Evolutionary conservation across 2,888 invertebrate genomes (phyloP).

Genomic region (Philopedon plagiatum): DNA sequence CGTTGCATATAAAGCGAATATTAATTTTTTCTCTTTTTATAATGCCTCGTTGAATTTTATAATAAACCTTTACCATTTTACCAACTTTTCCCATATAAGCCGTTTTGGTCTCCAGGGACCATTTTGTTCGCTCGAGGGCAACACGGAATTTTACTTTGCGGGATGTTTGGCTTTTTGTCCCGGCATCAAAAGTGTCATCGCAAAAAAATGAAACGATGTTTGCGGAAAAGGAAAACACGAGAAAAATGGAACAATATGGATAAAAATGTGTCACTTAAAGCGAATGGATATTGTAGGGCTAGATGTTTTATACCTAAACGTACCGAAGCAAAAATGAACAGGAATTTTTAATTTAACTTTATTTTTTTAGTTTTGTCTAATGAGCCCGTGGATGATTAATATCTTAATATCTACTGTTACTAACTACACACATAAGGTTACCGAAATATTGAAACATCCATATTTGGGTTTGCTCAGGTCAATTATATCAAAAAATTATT

Average conservation of each 20-base stretch:
- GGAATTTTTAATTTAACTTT: too few species aligned
- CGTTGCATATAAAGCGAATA: neutral
- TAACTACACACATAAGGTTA: too few species aligned
- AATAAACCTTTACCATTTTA: slow-evolving; percentile 15
- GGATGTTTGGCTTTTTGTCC: slow-evolving; percentile 34
- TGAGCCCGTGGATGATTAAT: too few species aligned
- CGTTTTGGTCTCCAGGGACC: slow-evolving; percentile 24
- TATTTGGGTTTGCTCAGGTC: too few species aligned
- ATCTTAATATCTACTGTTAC: too few species aligned
- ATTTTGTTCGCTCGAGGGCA: slow-evolving; percentile 24
- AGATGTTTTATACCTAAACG: too few species aligned
- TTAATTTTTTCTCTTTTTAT: neutral
- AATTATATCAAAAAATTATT: too few species aligned
- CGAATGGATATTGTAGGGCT: neutral
- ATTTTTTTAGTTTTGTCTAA: too few species aligned
- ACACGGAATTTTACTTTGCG: slow-evolving; percentile 35
- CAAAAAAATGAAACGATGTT: slow-evolving; percentile 19
- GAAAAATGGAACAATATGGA: neutral
- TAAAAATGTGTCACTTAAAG: neutral
- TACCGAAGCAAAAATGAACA: too few species aligned
- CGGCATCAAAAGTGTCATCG: slow-evolving; percentile 30
- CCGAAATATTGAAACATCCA: too few species aligned
- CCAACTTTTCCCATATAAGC: slow-evolving; percentile 26
- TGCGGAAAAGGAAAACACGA: neutral
- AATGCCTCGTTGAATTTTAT: slow-evolving; percentile 14